phyloP scores from a whole-genome alignment of 2,888 invertebrate genomes.

The Mechanitis mazaeus region DNA sequence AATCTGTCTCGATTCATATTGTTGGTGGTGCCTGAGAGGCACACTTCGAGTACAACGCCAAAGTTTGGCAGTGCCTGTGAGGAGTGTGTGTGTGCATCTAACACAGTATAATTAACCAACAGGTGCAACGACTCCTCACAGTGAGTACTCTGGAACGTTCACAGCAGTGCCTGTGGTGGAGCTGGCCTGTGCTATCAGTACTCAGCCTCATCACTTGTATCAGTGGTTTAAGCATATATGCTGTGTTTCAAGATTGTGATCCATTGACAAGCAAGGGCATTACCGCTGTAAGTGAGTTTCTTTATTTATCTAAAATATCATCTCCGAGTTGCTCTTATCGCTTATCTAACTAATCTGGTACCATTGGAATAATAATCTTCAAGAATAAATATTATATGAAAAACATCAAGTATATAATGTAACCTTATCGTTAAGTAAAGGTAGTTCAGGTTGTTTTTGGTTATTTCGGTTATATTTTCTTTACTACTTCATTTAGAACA shows the following conservation, averaged over 20 bases:
- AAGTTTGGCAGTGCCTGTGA: no score
- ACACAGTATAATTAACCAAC: constrained; percentile 6
- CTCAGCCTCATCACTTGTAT: constrained; percentile 85
- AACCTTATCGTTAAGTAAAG: no score
- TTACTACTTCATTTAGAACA: no score
- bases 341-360: no score
- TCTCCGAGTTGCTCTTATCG: constrained; percentile 1
- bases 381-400: no score
- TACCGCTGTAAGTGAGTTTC: constrained; percentile 53
- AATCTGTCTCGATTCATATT: no score
- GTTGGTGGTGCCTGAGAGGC: no score
- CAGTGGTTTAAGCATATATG: constrained; percentile 90
- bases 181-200: constrained; percentile 85
- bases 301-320: constrained; percentile 4
- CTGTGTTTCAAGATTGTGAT: constrained; percentile 89
- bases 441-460: no score
- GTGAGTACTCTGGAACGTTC: constrained; percentile 83
- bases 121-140: constrained; percentile 83
- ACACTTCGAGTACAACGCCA: no score
- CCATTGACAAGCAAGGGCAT: constrained; percentile 81
- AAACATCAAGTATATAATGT: no score
- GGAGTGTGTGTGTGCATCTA: neutral
- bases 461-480: no score
- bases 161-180: constrained; percentile 85
- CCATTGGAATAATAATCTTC: no score